Base-by-base conservation (phyloP, 2,888 invertebrate species). In the Entomobrya proxima region DNA sequence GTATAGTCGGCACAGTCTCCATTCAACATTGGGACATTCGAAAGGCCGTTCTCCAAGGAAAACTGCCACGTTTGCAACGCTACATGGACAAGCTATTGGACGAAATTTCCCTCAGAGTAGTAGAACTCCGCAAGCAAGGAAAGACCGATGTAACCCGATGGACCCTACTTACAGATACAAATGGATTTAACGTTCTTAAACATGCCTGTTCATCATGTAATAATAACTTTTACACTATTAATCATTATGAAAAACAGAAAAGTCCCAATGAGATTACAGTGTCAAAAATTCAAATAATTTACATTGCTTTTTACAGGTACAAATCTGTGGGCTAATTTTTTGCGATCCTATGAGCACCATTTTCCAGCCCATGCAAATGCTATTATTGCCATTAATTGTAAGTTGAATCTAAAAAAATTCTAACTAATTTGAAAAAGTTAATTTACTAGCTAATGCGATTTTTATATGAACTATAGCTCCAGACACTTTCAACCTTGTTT, bases 81-180 rank as follows among this genome's bases (percentile, higher is more conserved):
- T 85, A 85, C 61, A 85, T 85, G 85, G 85, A 78, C 40, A 85
- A 85, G 21, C 2, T 85, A 21, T 47, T 85, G 77, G 85, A 85
- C 30, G 85, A 85, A 44, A 61, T 85, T 27, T 85, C 85, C 1
- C 13, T 85, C 35, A 85, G 78, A 50, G 85, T 85, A 11, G 74
- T 85, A 4, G 15, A 50, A 0, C 47, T 78, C 50, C 55, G 78
- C 3, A 67, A 40, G 5, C 55, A 85, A 50, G 78, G 74, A 11
- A 50, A 58, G 11, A 50, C 44, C 0, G n/a, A 81, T 47, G 83
- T 85, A 1, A 78, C 78, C 0, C 47, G 85, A 2, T 85, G 85
- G 85, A 69, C 77, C 9, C 64, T 85, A 0, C 37, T 85, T 9
- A 85, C 85, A 6, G 78, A 85, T 40, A 64, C 74, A 6, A 78